These are phyloP conservation scores for Myxocyprinus asiaticus DNA, from an alignment of 2,113 vertebrate species.

Conservation along the genomic window DNA sequence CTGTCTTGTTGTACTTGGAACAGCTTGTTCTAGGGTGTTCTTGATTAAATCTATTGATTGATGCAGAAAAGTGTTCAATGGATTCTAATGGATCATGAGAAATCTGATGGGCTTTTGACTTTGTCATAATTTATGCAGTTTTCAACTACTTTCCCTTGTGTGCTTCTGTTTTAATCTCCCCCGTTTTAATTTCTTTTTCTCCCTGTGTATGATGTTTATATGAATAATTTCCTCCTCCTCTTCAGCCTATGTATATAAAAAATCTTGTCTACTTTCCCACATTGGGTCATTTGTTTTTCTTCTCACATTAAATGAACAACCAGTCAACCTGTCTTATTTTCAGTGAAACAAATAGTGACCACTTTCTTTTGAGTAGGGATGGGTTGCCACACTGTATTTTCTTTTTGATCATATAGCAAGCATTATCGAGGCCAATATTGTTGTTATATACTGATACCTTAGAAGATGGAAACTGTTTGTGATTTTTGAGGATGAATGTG, in stretches of 20 bases:
- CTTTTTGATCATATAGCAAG: no score
- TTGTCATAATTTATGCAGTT: constrained; percentile 13
- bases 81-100: constrained; percentile 32
- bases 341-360: not conserved
- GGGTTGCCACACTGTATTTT: no score
- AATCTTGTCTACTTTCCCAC: constrained; percentile 11
- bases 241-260: constrained; percentile 8
- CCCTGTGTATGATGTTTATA: not conserved
- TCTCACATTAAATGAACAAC: not conserved
- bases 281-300: not conserved
- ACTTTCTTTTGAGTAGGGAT: not conserved
- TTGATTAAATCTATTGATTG: constrained; percentile 41
- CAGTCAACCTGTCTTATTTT: not conserved
- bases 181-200: no score
- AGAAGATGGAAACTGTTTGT: no score
- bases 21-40: not conserved
- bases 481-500: no score
- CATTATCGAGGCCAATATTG: no score
- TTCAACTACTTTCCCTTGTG: not conserved
- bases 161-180: not conserved
- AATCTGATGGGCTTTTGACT: constrained; percentile 1
- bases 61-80: constrained; percentile 9
- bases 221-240: constrained; percentile 16
- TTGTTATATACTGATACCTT: no score
- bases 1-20: constrained; percentile 5